phyloP scores from a whole-genome alignment of 2,888 invertebrate species.

The Halictus ligatus region DNA sequence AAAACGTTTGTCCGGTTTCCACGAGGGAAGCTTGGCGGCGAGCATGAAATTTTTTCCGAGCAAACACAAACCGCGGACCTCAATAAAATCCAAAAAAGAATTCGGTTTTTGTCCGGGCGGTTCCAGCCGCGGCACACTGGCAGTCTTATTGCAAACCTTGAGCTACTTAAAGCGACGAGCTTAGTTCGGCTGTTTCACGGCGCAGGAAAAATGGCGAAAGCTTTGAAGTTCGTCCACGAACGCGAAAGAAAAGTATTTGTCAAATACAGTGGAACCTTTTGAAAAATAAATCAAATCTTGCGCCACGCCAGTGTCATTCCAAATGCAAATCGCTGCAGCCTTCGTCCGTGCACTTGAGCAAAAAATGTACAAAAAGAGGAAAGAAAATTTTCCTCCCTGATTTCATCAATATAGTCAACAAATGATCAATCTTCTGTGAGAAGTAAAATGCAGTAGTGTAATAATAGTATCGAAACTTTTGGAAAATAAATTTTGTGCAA shows the following conservation, averaged over 20 bases:
- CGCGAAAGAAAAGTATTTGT: not conserved
- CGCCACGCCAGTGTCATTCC: not conserved
- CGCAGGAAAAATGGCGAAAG: not conserved
- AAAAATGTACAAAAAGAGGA: not conserved
- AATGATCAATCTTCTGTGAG: not conserved
- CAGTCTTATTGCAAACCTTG: slow-evolving; percentile 13
- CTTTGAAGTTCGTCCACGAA: not conserved
- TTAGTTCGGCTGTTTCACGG: not conserved
- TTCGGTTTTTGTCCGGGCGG: not conserved
- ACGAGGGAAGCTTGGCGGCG: not conserved
- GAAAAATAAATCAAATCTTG: not conserved
- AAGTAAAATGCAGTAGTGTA: not conserved
- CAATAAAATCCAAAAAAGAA: slow-evolving; percentile 6
- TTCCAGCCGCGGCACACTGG: not conserved
- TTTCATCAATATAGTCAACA: not conserved
- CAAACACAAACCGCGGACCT: not conserved
- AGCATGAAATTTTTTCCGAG: not conserved
- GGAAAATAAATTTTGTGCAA: not conserved
- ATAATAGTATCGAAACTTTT: not conserved
- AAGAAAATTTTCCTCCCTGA: not conserved
- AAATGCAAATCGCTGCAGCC: not conserved
- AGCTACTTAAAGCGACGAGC: slow-evolving; percentile 15
- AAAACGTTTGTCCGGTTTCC: not conserved
- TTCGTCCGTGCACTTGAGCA: not conserved
- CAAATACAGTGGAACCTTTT: not conserved